A percentile compares a stretch with the other conserved stretches of the same genome.
Evolutionary conservation across 2,797 vertebrate genomes (phyloP).

Genomic region (Enteromius radiatus): DNA sequence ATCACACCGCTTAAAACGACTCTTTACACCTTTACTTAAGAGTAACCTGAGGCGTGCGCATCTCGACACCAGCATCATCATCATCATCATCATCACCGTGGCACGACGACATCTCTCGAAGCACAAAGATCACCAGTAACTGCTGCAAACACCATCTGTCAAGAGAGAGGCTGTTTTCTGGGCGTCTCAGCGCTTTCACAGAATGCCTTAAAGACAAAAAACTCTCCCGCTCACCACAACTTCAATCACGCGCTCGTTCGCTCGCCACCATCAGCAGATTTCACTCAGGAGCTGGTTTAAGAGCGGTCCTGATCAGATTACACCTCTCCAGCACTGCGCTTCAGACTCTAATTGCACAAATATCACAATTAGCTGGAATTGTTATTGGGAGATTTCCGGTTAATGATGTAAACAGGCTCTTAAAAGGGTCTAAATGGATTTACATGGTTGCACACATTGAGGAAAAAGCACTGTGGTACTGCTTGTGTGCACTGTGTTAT

Average conservation of each 20-base stretch:
- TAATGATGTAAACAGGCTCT: constrained; percentile 45
- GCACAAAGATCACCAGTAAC: constrained; percentile 12
- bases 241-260: constrained; percentile 62
- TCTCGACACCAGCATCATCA: neutral
- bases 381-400: constrained; percentile 51
- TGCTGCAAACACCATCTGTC: constrained; percentile 78
- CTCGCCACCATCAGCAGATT: constrained; percentile 81
- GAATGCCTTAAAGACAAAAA: constrained; percentile 84
- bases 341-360: constrained; percentile 47
- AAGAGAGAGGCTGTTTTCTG: constrained; percentile 75
- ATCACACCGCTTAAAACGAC: neutral
- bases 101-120: neutral
- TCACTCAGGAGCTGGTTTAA: constrained; percentile 80
- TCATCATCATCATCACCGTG: neutral
- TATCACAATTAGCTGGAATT: constrained; percentile 53
- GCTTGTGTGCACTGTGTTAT: neutral
- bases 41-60: neutral
- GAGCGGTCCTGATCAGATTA: constrained; percentile 60
- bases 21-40: constrained; percentile 26
- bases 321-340: constrained; percentile 52
- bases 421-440: constrained; percentile 49
- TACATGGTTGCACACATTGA: constrained; percentile 9
- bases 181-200: constrained; percentile 80
- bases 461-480: neutral
- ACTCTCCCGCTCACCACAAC: constrained; percentile 76